phyloP scores from a whole-genome alignment of 2,888 invertebrate genomes.

The Zygaena filipendulae region DNA sequence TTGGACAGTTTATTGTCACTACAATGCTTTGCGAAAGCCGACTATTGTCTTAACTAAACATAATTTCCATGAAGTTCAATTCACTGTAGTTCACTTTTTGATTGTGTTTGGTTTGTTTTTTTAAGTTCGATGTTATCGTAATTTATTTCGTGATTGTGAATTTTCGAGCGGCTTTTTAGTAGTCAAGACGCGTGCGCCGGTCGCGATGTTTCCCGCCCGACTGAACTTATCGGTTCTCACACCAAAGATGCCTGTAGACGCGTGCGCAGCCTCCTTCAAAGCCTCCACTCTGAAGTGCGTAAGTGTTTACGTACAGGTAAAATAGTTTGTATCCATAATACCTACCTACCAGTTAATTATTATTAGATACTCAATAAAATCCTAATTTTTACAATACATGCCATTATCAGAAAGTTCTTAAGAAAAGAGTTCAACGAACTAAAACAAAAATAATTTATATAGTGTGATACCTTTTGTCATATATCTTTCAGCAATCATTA shows the following conservation, averaged over 20 bases:
- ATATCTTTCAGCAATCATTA: no score
- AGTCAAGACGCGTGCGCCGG: slow-evolving; percentile 23
- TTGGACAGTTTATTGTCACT: slow-evolving; percentile 39
- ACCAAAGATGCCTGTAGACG: slow-evolving; percentile 28
- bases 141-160: slow-evolving; percentile 43
- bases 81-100: no score
- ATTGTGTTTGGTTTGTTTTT: no score
- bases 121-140: slow-evolving; percentile 41
- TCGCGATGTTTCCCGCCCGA: slow-evolving; percentile 56
- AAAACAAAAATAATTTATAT: no score
- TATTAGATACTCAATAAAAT: no score
- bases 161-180: slow-evolving; percentile 13
- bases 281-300: slow-evolving; percentile 32
- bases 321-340: no score
- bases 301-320: no score
- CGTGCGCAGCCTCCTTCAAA: slow-evolving; percentile 30
- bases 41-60: slow-evolving; percentile 20
- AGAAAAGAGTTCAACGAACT: no score
- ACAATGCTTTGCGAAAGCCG: slow-evolving; percentile 6
- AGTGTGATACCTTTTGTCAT: no score
- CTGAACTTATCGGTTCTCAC: slow-evolving; percentile 41
- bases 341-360: no score
- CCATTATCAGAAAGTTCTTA: no score
- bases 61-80: slow-evolving; percentile 30
- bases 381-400: no score